Base-by-base conservation (phyloP, 2,113 vertebrate genomes). In the Smithornis capensis region DNA sequence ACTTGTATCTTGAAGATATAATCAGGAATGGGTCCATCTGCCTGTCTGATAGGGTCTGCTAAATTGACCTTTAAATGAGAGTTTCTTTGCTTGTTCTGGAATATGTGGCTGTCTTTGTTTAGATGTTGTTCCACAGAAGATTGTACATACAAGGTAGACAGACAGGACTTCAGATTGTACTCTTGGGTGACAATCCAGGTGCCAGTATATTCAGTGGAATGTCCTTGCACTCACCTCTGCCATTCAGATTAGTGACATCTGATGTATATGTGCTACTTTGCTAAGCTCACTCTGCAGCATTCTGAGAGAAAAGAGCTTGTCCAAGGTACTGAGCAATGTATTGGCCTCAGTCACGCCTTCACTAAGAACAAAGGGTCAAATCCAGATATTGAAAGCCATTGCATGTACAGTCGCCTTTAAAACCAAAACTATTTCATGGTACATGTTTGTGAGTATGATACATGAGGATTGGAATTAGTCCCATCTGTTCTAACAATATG, bases 401-500 rank as follows among this genome's bases (percentile, higher is more conserved):
- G 31, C 45, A 37, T 23, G 22, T 83, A 28, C 27, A 65, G 55
- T 57, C 67, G 53, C 17, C 35, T 38, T 33, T 82, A n/a, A 44
- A 60, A 83, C 7, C 14, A 14, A 69, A 49, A 63, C 28, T 57
- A 12, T 76, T 77, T 80, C 63, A n/a, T 62, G 27, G 14, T 74
- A 33, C 24, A 2, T 75, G 27, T 68, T 65, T 42, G 16, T 83
- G 12, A 79, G 35, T 68, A 45, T 0, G 9, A 49, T 45, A 53
- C 3, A 5, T 57, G 14, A 68, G 70, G 15, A 53, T 35, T 75
- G 50, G 33, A 82, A 85, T 95, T 77, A 74, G 49, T 57, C 37
- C 75, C 77, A 57, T 95, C 84, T 92, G 74, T 89, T 94, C 78
- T 73, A 92, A 71, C 45, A 82, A 40, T 69, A 79, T 91, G 81